Base-by-base conservation (phyloP, 2,888 invertebrate species). In the Spodoptera picta region DNA sequence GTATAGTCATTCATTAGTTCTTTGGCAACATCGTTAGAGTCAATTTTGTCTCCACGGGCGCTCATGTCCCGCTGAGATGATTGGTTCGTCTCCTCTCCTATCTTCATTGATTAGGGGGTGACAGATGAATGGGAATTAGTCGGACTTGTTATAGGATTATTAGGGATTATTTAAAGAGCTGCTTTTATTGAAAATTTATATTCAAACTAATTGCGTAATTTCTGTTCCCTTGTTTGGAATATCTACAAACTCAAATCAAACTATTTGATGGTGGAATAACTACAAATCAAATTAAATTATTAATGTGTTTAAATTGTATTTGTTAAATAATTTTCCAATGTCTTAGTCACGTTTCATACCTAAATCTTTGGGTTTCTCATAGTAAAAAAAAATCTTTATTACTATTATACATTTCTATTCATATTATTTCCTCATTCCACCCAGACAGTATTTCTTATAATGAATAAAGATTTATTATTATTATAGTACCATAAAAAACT, bases 1-100 rank as follows among this genome's bases (percentile, higher is more conserved):
- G 60, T 70, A 64, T 61, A 52, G 65, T 78, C 73, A 78, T 79
- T 79, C 70, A 73, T 75, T 79, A 74, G 50, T 72, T 68, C 55
- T 63, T 64, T 53, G 64, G 41, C 59, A 63, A 60, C 64, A 60
- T 78, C 78, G 69, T 78, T 78, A 75, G 65, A 64, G 75, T 67
- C 76, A 78, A 83, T 83, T 75, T 78, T 49, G 60, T 73, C 66
- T 69, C 79, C 55, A 47, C 77, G 80, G 79, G 83, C 55, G 55
- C 60, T 59, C 57, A 57, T 44, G 58, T 75, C 85, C 83, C 72
- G 82, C 65, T 45, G 83, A 45, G 85, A 65, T 81, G 77, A 82
- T 83, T 75, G 77, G 76, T 65, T 61, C 65, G 67, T 69, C 69
- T 73, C 65, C 53, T 67, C 61, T 61, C 51, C 70, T 69, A 67